Evolutionary conservation across 2,888 invertebrate genomes (phyloP).

Genomic region (Micropterix aruncella): DNA sequence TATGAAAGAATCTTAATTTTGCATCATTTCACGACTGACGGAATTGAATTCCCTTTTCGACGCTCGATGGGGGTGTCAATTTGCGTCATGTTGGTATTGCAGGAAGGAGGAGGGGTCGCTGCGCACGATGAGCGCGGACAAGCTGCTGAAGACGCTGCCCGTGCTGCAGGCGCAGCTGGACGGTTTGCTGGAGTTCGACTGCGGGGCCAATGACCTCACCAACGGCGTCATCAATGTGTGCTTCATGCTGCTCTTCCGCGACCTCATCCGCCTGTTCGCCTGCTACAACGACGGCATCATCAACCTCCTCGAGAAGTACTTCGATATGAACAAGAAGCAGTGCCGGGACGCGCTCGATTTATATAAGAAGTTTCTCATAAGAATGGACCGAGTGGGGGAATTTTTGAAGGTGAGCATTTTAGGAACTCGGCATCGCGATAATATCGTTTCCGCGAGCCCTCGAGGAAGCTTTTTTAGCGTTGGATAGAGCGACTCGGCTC

Average conservation of each 20-base stretch:
- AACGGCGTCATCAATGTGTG: conserved; percentile 99
- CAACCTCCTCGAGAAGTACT: conserved; percentile 96
- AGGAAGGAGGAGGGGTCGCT: conserved; percentile 96
- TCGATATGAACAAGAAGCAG: conserved; percentile 99
- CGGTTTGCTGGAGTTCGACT: conserved; percentile 92
- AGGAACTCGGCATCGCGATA: background rate
- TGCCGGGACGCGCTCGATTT: conserved; percentile 94
- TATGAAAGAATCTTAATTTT: too few species aligned
- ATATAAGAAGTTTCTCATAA: conserved; percentile 95
- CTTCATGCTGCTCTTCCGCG: conserved; percentile 97
- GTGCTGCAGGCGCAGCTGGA: conserved; percentile 92
- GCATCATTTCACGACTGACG: too few species aligned
- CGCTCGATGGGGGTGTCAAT: too few species aligned
- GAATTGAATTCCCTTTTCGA: too few species aligned
- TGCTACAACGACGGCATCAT: conserved; percentile 99
- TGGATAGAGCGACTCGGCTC: too few species aligned
- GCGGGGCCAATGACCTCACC: conserved; percentile 89
- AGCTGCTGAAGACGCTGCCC: conserved; percentile 91
- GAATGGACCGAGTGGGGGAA: conserved; percentile 97
- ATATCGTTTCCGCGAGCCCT: too few species aligned
- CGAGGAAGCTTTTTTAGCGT: too few species aligned
- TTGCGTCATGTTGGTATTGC: too few species aligned
- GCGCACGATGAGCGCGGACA: conserved; percentile 94
- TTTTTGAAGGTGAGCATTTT: conserved; percentile 66
- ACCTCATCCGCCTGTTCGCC: conserved; percentile 96